phyloP scores from a whole-genome alignment of 1,140 invertebrate species.

The Potamilus streckersoni region DNA sequence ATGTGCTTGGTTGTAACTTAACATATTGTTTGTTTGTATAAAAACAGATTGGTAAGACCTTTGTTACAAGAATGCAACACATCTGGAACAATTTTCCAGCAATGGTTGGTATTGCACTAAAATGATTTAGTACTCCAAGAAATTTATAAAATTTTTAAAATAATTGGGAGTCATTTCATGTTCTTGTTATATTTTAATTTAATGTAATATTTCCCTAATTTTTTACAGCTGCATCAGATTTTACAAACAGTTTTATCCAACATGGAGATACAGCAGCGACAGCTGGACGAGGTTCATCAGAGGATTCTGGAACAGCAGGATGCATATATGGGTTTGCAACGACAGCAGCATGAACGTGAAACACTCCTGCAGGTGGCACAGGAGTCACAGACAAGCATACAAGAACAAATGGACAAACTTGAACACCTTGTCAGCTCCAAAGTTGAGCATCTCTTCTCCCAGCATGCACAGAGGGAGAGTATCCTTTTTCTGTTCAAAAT shows the following conservation, averaged over 20 bases:
- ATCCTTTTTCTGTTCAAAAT: slow-evolving; percentile 46
- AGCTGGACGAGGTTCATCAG: slow-evolving; percentile 43
- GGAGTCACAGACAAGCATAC: slow-evolving; percentile 45
- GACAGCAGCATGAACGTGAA: slow-evolving; percentile 49
- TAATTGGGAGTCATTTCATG: no score
- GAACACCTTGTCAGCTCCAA: slow-evolving; percentile 52
- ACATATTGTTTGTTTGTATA: no score
- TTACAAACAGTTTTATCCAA: slow-evolving; percentile 31
- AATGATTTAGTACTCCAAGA: not conserved
- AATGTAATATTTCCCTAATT: not conserved
- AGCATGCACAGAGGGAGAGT: slow-evolving; percentile 60
- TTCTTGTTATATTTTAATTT: no score
- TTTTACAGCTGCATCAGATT: slow-evolving; percentile 39
- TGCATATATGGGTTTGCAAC: slow-evolving; percentile 33
- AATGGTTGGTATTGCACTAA: no score
- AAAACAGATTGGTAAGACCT: no score
- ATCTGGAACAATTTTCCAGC: no score
- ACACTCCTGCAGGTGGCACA: slow-evolving; percentile 44
- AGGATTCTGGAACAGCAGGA: slow-evolving; percentile 50
- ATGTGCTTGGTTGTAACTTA: no score
- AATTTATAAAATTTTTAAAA: not conserved
- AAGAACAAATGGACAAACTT: slow-evolving; percentile 54
- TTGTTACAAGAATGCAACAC: no score
- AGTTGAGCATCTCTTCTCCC: slow-evolving; percentile 54
- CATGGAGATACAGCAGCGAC: slow-evolving; percentile 41